These are phyloP conservation scores for Phyto melanocephala DNA, from an alignment of 2,888 invertebrate genomes.

Conservation along the genomic window DNA sequence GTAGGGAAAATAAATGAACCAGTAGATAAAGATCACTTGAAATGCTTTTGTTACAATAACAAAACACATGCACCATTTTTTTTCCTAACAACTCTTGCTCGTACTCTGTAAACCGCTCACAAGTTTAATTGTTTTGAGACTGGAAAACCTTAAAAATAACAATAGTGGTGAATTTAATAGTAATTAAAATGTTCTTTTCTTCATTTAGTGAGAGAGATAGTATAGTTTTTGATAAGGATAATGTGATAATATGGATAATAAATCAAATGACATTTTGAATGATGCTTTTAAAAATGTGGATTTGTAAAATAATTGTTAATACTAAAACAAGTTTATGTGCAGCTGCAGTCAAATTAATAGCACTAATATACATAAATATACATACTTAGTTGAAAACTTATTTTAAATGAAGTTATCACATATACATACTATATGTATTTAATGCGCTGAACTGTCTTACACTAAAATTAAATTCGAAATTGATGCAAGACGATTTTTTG, in stretches of 20 bases:
- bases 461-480: too few relatives aligned
- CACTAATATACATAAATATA: too few relatives aligned
- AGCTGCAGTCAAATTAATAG: too few relatives aligned
- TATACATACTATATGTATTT: too few relatives aligned
- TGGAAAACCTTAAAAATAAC: conserved; percentile 10
- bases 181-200: conserved; percentile 27
- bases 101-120: too few relatives aligned
- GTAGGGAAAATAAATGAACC: not conserved
- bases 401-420: too few relatives aligned
- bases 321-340: too few relatives aligned
- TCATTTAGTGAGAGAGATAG: conserved; percentile 23
- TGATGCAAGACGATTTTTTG: too few relatives aligned
- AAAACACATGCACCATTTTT: too few relatives aligned
- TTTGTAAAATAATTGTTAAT: not conserved
- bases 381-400: too few relatives aligned
- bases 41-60: not conserved
- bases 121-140: conserved; percentile 11
- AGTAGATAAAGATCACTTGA: conserved; percentile 1
- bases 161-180: conserved; percentile 44
- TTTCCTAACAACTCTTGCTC: too few relatives aligned
- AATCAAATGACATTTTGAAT: not conserved
- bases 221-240: not conserved
- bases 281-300: not conserved
- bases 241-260: conserved; percentile 7
- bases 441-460: too few relatives aligned